These are phyloP conservation scores for Ornithorhynchus anatinus DNA, from an alignment of 2,113 vertebrate genomes.

Conservation along the genomic window DNA sequence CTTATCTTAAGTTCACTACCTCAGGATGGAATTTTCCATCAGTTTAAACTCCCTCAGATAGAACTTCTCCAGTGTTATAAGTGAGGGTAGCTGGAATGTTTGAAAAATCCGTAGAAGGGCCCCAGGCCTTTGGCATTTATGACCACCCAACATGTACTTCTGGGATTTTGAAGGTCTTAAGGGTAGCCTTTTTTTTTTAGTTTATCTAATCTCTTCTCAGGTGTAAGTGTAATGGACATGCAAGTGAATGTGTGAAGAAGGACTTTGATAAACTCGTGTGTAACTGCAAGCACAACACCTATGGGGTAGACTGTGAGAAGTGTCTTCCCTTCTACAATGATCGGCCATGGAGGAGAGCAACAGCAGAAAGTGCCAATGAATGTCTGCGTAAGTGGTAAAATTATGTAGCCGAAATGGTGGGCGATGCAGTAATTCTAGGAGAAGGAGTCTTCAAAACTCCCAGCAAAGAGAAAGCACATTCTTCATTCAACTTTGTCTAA, in stretches of 20 bases:
- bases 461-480: neutral
- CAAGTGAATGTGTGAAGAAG: conserved; percentile 88
- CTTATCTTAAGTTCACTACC: too few relatives aligned
- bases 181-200: neutral
- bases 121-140: too few relatives aligned
- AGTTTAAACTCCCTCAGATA: too few relatives aligned
- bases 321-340: conserved; percentile 94
- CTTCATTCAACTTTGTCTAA: neutral
- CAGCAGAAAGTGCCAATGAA: conserved; percentile 84
- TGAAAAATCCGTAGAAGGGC: too few relatives aligned
- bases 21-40: too few relatives aligned
- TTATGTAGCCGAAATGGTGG: neutral
- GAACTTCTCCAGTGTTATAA: too few relatives aligned
- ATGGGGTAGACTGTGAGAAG: conserved; percentile 84
- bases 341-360: conserved; percentile 92
- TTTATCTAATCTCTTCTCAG: conserved; percentile 62
- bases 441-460: neutral
- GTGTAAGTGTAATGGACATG: conserved; percentile 96
- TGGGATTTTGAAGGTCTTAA: neutral
- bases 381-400: conserved; percentile 84
- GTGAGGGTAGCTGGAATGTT: too few relatives aligned
- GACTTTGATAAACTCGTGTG: conserved; percentile 79
- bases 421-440: fast-evolving
- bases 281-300: conserved; percentile 93
- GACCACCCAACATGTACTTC: neutral